phyloP scores from a whole-genome alignment of 2,113 vertebrate species.

The Caranx ignobilis region DNA sequence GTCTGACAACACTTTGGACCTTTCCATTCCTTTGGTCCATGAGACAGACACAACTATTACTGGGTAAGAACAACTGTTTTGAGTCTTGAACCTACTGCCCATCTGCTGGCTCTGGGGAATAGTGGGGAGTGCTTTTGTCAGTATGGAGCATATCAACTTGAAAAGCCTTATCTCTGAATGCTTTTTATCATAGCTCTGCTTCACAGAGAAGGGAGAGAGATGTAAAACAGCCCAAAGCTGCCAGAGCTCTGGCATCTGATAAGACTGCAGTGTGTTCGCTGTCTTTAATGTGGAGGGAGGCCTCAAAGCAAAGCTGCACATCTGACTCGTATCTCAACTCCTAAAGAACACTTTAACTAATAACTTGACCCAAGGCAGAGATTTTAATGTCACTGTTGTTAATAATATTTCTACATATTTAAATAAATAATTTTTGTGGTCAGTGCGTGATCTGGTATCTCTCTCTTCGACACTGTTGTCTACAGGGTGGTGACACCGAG shows the following conservation, averaged over 20 bases:
- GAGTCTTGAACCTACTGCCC: slow-evolving; percentile 19
- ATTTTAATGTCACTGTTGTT: neutral
- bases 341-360: slow-evolving; percentile 28
- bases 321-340: slow-evolving; percentile 52
- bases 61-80: slow-evolving; percentile 85
- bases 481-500: slow-evolving; percentile 90
- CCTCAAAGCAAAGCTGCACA: slow-evolving; percentile 41
- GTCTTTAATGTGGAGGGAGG: slow-evolving; percentile 60
- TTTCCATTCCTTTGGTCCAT: slow-evolving; percentile 91
- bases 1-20: slow-evolving; percentile 90
- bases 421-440: neutral
- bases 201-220: slow-evolving; percentile 66
- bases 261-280: slow-evolving; percentile 53
- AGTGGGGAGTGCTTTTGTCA: slow-evolving; percentile 47
- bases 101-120: slow-evolving; percentile 42
- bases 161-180: slow-evolving; percentile 72
- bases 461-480: slow-evolving; percentile 45
- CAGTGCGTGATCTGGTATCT: neutral
- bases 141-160: slow-evolving; percentile 68
- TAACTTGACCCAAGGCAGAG: slow-evolving; percentile 14
- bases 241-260: slow-evolving; percentile 71
- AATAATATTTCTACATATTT: neutral
- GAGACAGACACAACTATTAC: slow-evolving; percentile 94
- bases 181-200: slow-evolving; percentile 69
- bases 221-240: slow-evolving; percentile 65